Evolutionary conservation across 2,888 invertebrate genomes (phyloP).

Genomic region (Deroplatys truncata): DNA sequence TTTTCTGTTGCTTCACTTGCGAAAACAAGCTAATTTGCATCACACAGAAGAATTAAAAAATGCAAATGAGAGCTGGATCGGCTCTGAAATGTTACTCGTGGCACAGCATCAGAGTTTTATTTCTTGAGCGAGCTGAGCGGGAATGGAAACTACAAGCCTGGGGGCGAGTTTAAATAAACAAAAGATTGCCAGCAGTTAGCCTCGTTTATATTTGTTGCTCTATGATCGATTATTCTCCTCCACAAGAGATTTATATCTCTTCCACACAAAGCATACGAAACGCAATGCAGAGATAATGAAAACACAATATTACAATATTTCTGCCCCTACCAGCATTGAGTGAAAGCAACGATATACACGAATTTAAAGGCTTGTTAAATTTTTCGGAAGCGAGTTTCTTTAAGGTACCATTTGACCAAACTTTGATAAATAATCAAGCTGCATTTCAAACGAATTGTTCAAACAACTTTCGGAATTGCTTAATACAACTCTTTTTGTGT

Average conservation of each 20-base stretch:
- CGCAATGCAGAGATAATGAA: neutral
- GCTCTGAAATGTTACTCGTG: neutral
- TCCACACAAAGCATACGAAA: neutral
- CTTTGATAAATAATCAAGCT: neutral
- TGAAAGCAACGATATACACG: neutral
- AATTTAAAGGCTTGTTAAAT: neutral
- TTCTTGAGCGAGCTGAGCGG: neutral
- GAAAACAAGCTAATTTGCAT: no score
- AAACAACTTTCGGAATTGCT: no score
- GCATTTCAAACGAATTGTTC: neutral
- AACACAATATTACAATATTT: neutral
- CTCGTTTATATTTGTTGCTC: neutral
- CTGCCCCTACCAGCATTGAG: neutral
- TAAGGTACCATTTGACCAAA: neutral
- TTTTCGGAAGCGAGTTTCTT: neutral
- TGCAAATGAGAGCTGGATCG: no score
- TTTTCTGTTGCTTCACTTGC: no score
- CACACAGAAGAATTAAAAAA: no score
- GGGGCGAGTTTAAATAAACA: neutral
- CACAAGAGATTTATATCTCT: neutral
- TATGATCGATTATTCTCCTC: neutral
- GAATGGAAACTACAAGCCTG: neutral
- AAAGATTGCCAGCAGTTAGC: neutral
- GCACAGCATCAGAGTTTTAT: neutral
- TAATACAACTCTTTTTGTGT: no score